These are phyloP conservation scores for Nymphicus hollandicus DNA, from an alignment of 2,113 vertebrate genomes.

Conservation along the genomic window DNA sequence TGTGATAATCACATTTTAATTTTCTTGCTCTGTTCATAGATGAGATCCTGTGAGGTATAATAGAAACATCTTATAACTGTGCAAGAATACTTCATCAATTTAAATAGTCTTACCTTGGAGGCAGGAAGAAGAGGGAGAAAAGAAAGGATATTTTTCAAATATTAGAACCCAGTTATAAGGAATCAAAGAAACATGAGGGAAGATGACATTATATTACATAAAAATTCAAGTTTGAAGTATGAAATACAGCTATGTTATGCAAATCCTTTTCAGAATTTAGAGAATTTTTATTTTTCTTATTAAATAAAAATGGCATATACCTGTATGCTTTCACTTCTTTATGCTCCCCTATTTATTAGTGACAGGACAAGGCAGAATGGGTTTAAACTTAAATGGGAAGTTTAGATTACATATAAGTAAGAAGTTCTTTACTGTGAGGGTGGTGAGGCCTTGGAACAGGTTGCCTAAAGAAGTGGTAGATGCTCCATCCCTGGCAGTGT, in stretches of 20 bases:
- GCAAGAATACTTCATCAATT: not conserved
- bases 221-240: not conserved
- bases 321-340: not conserved
- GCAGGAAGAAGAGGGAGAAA: not conserved
- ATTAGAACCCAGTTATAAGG: not conserved
- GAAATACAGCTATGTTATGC: not conserved
- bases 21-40: not conserved
- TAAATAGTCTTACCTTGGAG: not conserved
- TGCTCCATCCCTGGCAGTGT: not conserved
- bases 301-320: not conserved
- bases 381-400: not conserved
- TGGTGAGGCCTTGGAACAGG: not conserved
- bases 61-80: not conserved
- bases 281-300: not conserved
- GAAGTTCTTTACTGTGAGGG: not conserved
- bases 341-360: accelerated
- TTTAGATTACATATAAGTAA: not conserved
- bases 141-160: not conserved
- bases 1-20: not conserved
- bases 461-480: not conserved
- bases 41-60: not conserved
- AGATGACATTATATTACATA: not conserved
- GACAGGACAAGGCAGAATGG: not conserved
- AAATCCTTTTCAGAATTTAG: not conserved
- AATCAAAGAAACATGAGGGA: not conserved